Base-by-base conservation (phyloP, 2,797 vertebrate genomes). In the Acipenser oxyrinchus region DNA sequence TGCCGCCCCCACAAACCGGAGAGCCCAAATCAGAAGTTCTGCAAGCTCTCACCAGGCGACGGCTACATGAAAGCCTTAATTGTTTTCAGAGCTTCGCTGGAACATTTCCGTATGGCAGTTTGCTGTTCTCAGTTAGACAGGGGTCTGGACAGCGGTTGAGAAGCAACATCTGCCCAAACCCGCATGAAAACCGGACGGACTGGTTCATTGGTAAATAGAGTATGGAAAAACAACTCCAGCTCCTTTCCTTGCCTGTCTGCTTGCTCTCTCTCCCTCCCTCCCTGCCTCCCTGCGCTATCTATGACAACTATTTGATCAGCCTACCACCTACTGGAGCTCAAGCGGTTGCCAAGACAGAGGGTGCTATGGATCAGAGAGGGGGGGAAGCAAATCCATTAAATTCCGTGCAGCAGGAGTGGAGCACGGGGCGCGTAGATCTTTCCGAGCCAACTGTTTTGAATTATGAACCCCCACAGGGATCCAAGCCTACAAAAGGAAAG, bases 391-490 rank as follows among this genome's bases (percentile, higher is more conserved):
- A 4, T 18, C 63, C 67, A 62, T 69, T 66, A 70, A 72, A 66
- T 58, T 48, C 48, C 48, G 69, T 69, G 57, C 62, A 15, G 64
- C 50, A 71, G 74, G 51, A 70, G 68, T 57, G 63, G 52, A 82
- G 81, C 84, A 79, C 73, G 65, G 70, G n/a, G 84, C 83, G 84
- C 83, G 83, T 78, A 83, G 86, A 80, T 84, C 84, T 87, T 75
- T 85, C 88, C 79, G 81, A 86, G 82, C 79, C 81, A 77, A 84
- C 88, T 91, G 89, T 84, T 92, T 88, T 88, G 84, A 90, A 90
- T 92, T 92, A 91, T 77, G 83, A 85, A 84, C 85, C 84, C n/a
- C 88, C 81, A 79, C 85, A 81, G 87, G 90, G 86, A 87, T 86
- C 82, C 83, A 88, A 88, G 86, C 76, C 83, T 88, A 85, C 81